Evolutionary conservation across 2,888 invertebrate species (phyloP).

Genomic region (Magallana nippona): DNA sequence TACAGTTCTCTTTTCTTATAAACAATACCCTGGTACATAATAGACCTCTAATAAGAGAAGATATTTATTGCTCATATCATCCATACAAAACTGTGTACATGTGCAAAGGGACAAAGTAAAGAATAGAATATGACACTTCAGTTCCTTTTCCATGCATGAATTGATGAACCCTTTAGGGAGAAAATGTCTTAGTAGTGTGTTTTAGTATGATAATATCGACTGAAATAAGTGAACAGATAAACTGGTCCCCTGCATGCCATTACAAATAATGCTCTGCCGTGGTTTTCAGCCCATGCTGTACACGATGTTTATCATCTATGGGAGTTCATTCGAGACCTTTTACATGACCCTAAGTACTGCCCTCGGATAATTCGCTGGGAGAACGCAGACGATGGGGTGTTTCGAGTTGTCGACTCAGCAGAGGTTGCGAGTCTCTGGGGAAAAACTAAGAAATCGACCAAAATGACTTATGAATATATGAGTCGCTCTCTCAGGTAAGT

Average conservation of each 20-base stretch:
- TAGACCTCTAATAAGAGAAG: too few relatives aligned
- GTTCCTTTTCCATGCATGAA: too few relatives aligned
- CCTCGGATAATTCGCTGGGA: conserved; percentile 94
- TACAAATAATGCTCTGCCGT: conserved; percentile 19
- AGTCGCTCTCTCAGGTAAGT: conserved; percentile 91
- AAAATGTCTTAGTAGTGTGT: too few relatives aligned
- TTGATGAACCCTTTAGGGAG: too few relatives aligned
- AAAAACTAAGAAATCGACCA: conserved; percentile 88
- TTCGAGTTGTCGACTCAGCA: conserved; percentile 92
- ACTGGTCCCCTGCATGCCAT: conserved; percentile 19
- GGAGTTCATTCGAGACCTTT: conserved; percentile 91
- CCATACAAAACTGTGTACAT: too few relatives aligned
- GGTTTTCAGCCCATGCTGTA: conserved; percentile 43
- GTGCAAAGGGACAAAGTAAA: too few relatives aligned
- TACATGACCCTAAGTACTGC: conserved; percentile 88
- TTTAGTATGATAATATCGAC: too few relatives aligned
- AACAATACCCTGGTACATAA: too few relatives aligned
- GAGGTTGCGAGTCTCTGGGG: conserved; percentile 94
- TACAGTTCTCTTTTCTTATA: too few relatives aligned
- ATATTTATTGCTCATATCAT: too few relatives aligned
- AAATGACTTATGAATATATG: conserved; percentile 96
- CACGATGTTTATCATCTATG: conserved; percentile 82
- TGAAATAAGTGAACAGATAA: not conserved
- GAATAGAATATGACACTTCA: too few relatives aligned
- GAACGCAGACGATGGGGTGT: conserved; percentile 89